These are phyloP conservation scores for Atherinomorus stipes DNA, from an alignment of 2,113 vertebrate species.

Conservation along the genomic window DNA sequence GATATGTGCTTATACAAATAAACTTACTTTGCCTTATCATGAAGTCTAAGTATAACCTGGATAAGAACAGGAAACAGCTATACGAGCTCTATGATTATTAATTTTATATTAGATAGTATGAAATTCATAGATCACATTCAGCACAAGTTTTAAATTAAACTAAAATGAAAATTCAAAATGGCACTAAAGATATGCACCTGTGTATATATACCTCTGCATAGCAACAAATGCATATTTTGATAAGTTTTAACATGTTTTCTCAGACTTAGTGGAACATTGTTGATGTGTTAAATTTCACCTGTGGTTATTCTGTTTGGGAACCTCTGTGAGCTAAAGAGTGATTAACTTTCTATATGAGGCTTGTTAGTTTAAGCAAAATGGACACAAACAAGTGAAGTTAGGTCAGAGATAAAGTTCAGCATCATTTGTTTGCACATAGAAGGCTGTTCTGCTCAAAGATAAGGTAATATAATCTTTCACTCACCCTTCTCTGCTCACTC, in stretches of 20 bases:
- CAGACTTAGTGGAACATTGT: background rate
- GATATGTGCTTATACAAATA: too few relatives aligned
- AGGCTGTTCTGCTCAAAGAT: background rate
- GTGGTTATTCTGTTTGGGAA: background rate
- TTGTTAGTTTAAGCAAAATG: background rate
- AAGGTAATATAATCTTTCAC: background rate
- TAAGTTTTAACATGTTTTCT: background rate
- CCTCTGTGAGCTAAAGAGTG: background rate
- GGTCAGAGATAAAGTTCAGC: background rate
- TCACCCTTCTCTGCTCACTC: background rate
- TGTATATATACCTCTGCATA: too few relatives aligned
- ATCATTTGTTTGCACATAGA: background rate
- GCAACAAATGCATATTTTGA: background rate
- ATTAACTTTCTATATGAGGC: background rate
- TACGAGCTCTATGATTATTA: too few relatives aligned
- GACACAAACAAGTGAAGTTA: too few relatives aligned
- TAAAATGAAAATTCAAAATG: too few relatives aligned
- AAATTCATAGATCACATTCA: too few relatives aligned
- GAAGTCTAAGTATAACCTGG: too few relatives aligned
- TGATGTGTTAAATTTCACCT: background rate
- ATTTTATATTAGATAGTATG: too few relatives aligned
- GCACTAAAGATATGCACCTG: too few relatives aligned
- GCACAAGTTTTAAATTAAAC: too few relatives aligned
- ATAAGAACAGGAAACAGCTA: too few relatives aligned
- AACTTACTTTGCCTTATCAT: too few relatives aligned